phyloP scores from a whole-genome alignment of 2,888 invertebrate species.

The Plebejus anna region DNA sequence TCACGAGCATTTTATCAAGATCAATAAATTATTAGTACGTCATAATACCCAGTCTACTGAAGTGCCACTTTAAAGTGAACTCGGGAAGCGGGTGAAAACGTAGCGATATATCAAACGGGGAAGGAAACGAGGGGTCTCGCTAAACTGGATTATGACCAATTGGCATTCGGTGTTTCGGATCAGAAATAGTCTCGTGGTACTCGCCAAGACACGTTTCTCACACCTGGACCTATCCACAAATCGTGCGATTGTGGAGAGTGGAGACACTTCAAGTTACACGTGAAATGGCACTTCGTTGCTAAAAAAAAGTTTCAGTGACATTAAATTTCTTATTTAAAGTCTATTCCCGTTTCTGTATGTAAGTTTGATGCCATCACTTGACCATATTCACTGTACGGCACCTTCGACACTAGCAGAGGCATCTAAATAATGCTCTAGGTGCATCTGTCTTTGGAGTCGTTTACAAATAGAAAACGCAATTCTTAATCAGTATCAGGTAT shows the following conservation, averaged over 20 bases:
- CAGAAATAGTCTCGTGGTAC: slow-evolving; percentile 61
- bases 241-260: slow-evolving; percentile 34
- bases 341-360: too few species aligned
- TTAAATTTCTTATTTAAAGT: too few species aligned
- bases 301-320: background rate
- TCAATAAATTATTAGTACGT: slow-evolving; percentile 36
- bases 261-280: background rate
- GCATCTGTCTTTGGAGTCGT: too few species aligned
- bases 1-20: slow-evolving; percentile 27
- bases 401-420: background rate
- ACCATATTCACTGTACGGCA: background rate
- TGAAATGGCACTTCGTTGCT: background rate
- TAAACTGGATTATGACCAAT: slow-evolving; percentile 42
- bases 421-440: too few species aligned
- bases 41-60: slow-evolving; percentile 39
- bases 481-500: too few species aligned
- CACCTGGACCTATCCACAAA: slow-evolving; percentile 50
- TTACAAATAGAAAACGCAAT: too few species aligned
- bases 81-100: slow-evolving; percentile 32
- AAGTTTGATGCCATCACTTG: too few species aligned
- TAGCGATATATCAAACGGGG: slow-evolving; percentile 25
- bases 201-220: slow-evolving; percentile 57
- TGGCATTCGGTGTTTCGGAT: slow-evolving; percentile 60
- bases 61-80: slow-evolving; percentile 37
- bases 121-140: slow-evolving; percentile 36